Evolutionary conservation across 2,113 vertebrate species (phyloP), one percentile per base, ranked within the genome.

Genomic region (Elanus axillaris): DNA sequence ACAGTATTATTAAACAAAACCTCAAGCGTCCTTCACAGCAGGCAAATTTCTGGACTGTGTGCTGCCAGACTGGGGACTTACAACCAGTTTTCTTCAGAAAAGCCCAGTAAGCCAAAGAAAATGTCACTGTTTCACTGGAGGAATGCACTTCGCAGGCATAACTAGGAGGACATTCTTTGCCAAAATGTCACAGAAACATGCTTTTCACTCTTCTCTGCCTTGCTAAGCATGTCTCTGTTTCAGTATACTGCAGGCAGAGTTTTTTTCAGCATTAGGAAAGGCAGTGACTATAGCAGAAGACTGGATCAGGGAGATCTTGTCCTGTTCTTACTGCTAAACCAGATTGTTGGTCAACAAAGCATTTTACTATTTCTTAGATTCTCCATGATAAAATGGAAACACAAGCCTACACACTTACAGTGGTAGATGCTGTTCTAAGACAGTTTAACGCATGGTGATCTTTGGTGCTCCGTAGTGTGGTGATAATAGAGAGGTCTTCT

Each of bases 111-210:
- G 27, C 2, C 47, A 60, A 78, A 95, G 47, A 59, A 94, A 92
- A 92, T 23, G 29, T 88, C 77, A 78, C 31, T 13, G 26, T 90
- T 87, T 87, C 43, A 82, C 47, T 1, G 1, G 42, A 92, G 38
- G 23, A 88, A 63, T 34, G 34, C 4, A 50, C 27, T 91, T 94
- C 11, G 21, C 45, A 76, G 38, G 80, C 45, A 67, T 47, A 94
- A 81, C 20, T 67, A 58, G 47, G 25, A 77, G 12, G 17, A 69
- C 2, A 0, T 58, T 91, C 31, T 74, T 69, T 52, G 42, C 50
- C 50, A 84, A 90, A 94, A 84, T 59, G 53, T 93, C 81, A 91
- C 38, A 85, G 64, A 94, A 93, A 91, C 26, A n/a, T 13, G 38
- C 7, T 91, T 93, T 88, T 91, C 63, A 27, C 23, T 87, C 45